Evolutionary conservation across 2,113 vertebrate genomes (phyloP).

Genomic region (Peromyscus californicus): DNA sequence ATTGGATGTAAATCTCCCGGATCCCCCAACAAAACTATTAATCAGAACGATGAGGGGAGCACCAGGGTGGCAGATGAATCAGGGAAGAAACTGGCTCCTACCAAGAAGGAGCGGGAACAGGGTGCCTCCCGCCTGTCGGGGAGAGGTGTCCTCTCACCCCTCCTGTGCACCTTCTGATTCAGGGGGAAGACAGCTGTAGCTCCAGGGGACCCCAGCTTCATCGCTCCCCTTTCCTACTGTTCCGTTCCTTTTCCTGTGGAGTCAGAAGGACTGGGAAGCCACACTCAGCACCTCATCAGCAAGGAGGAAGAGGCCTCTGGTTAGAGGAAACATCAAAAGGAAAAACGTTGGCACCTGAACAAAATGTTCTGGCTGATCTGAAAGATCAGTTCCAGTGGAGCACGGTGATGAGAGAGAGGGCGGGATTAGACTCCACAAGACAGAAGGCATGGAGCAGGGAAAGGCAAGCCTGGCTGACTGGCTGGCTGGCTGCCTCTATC

Average conservation of each 20-base stretch:
- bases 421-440: neutral
- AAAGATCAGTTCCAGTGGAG: slow-evolving; percentile 41
- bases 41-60: slow-evolving; percentile 76
- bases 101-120: neutral
- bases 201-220: neutral
- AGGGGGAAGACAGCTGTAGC: neutral
- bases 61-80: slow-evolving; percentile 67
- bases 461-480: neutral
- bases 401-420: neutral
- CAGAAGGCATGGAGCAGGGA: neutral
- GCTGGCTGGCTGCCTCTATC: neutral
- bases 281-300: neutral
- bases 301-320: neutral
- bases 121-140: neutral
- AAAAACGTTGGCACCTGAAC: neutral
- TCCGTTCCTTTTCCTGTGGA: neutral
- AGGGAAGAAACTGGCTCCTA: slow-evolving; percentile 17
- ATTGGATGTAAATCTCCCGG: slow-evolving; percentile 78
- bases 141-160: neutral
- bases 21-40: slow-evolving; percentile 79
- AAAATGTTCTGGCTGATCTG: neutral
- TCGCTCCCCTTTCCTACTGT: neutral
- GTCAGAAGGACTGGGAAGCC: neutral
- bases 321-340: slow-evolving; percentile 40
- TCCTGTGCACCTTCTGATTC: neutral